Evolutionary conservation across 2,113 vertebrate genomes (phyloP).

Genomic region (Cynocephalus volans): DNA sequence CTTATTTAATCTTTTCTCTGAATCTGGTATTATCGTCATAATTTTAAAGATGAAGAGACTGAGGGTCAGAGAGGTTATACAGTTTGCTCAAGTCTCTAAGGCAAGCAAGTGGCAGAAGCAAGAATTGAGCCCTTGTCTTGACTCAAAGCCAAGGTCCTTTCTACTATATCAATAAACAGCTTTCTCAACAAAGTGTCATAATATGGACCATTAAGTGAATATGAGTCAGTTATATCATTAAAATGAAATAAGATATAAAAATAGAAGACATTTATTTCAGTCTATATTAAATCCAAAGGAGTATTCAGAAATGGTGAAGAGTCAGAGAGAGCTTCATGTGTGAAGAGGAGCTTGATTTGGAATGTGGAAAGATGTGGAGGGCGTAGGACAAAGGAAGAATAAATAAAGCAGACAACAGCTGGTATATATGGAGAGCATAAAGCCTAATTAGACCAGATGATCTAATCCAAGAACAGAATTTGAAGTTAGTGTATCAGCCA

Average conservation of each 20-base stretch:
- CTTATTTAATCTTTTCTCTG: neutral
- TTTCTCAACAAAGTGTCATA: neutral
- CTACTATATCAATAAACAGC: neutral
- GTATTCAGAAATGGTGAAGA: neutral
- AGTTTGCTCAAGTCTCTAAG: slow-evolving; percentile 1
- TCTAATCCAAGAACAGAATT: neutral
- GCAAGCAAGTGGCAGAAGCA: neutral
- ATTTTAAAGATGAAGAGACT: neutral
- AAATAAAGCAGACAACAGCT: neutral
- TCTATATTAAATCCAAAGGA: neutral
- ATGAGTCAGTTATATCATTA: neutral
- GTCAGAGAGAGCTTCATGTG: neutral
- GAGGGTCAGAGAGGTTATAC: neutral
- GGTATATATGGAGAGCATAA: neutral
- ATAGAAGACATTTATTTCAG: neutral
- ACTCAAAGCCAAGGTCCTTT: neutral
- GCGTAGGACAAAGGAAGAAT: neutral
- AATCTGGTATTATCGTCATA: neutral
- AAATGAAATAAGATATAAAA: neutral
- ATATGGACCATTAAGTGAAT: neutral
- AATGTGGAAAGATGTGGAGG: neutral
- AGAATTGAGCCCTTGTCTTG: neutral
- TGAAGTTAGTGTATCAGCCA: neutral
- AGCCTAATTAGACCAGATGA: neutral
- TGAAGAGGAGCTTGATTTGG: neutral